Evolutionary conservation across 2,797 vertebrate species (phyloP).

Genomic region (Alcedo atthis): DNA sequence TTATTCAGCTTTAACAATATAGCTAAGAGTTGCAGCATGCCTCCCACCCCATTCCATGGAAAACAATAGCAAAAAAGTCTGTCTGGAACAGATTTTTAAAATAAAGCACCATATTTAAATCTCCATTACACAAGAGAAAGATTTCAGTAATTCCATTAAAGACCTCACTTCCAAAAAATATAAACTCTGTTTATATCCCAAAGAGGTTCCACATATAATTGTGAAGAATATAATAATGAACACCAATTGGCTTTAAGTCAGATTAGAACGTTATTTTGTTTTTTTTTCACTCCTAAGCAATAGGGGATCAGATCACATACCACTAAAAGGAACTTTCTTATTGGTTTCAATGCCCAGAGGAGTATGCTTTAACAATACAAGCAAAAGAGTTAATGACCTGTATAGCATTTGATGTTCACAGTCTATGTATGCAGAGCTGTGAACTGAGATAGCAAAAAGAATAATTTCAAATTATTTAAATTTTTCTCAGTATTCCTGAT

Average conservation of each 20-base stretch:
- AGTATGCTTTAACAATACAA: background rate
- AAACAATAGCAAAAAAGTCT: background rate
- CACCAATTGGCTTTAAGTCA: background rate
- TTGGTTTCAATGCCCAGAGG: background rate
- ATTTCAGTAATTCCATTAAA: slow-evolving; percentile 6
- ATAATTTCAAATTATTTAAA: background rate
- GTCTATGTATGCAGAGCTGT: background rate
- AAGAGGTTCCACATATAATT: background rate
- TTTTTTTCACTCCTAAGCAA: background rate
- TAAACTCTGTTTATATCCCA: background rate
- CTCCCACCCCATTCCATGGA: background rate
- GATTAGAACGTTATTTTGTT: background rate
- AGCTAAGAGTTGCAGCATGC: background rate
- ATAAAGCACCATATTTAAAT: background rate
- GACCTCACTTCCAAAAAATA: background rate
- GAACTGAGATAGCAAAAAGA: background rate
- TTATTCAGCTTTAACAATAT: background rate
- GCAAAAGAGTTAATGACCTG: background rate
- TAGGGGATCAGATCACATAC: background rate
- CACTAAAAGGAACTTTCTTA: background rate
- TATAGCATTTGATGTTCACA: background rate
- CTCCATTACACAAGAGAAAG: background rate
- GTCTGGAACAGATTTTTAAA: background rate
- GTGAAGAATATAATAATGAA: background rate
- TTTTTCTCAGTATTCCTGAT: slow-evolving; percentile 37